Evolutionary conservation across 2,888 invertebrate genomes (phyloP).

Genomic region (Amphimallon solstitiale): DNA sequence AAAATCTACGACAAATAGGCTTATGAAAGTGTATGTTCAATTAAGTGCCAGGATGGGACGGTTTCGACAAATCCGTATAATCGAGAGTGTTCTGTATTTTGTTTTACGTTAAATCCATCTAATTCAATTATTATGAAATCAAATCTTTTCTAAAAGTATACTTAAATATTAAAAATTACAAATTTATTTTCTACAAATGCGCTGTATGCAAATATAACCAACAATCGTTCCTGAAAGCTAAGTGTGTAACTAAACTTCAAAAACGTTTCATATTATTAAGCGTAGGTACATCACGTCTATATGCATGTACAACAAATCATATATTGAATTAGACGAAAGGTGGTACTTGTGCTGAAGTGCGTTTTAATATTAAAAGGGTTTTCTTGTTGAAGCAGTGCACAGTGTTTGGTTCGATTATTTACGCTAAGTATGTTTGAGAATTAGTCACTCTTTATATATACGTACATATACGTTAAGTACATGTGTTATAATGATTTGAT

Average conservation of each 20-base stretch:
- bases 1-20: too few species aligned
- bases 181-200: too few species aligned
- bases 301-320: constrained; percentile 11
- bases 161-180: too few species aligned
- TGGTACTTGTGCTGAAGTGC: background rate
- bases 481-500: background rate
- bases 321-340: background rate
- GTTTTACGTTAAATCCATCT: too few species aligned
- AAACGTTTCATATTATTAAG: constrained; percentile 5
- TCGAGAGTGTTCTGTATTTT: too few species aligned
- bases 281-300: background rate
- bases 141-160: too few species aligned
- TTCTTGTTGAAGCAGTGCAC: background rate
- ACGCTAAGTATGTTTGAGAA: constrained; percentile 4
- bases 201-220: too few species aligned
- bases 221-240: too few species aligned
- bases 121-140: too few species aligned
- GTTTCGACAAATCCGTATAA: too few species aligned
- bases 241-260: background rate
- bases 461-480: background rate
- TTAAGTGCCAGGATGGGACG: too few species aligned
- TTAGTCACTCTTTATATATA: background rate
- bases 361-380: constrained; percentile 13
- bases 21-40: too few species aligned
- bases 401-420: constrained; percentile 11